Conservation (phyloP, 2,797 vertebrate species). For the Crypturellus tataupa region DNA sequence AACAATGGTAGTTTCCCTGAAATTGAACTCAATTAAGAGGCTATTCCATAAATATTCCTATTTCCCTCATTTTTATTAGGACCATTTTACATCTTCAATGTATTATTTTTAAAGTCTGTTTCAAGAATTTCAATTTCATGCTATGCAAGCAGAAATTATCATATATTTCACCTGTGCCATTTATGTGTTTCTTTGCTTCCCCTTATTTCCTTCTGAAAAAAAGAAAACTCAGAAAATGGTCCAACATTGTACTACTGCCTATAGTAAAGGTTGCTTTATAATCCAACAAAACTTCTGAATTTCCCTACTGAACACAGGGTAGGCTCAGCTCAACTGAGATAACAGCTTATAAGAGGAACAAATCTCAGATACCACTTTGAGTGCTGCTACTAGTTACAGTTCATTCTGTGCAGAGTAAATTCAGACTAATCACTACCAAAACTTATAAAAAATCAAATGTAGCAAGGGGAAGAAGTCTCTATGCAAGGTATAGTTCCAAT, state of each 20-base stretch:
- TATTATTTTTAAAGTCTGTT: not conserved
- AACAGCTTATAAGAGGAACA: not conserved
- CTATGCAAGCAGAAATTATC: not conserved
- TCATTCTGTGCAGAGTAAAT: fast-evolving
- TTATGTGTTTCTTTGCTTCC: not conserved
- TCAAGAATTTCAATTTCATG: not conserved
- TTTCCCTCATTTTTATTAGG: not conserved
- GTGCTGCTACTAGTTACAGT: not conserved
- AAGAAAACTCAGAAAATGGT: not conserved
- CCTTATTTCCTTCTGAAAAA: not conserved
- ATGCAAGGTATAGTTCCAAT: not conserved
- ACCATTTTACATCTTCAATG: not conserved
- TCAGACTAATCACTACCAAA: not conserved
- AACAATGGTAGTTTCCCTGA: not conserved
- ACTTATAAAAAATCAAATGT: not conserved
- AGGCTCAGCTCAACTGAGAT: not conserved
- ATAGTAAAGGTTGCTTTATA: not conserved
- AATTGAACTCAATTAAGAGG: not conserved
- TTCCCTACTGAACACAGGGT: not conserved
- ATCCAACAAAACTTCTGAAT: not conserved
- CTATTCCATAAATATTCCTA: not conserved
- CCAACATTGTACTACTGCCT: not conserved
- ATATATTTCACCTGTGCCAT: not conserved
- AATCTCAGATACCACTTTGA: not conserved
- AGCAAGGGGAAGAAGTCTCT: not conserved